Conservation (phyloP, 2,797 vertebrate species). For the Huso huso region DNA sequence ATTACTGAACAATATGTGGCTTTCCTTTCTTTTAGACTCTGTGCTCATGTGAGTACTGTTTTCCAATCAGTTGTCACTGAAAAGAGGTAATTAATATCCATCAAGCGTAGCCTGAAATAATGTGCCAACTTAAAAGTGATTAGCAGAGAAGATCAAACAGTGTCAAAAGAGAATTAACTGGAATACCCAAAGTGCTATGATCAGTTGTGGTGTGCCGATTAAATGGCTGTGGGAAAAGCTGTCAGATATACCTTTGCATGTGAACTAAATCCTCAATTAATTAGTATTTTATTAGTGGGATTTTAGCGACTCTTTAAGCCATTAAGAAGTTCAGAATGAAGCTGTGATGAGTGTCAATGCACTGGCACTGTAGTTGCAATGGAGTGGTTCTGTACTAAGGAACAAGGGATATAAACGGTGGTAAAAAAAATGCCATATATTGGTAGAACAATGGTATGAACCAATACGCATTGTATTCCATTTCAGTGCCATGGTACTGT, state of each 20-base stretch:
- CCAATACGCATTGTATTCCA: too few species aligned
- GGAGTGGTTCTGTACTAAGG: too few species aligned
- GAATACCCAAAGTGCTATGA: slow-evolving; percentile 12
- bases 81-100: slow-evolving; percentile 4
- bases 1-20: too few species aligned
- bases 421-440: too few species aligned
- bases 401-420: too few species aligned
- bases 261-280: slow-evolving; percentile 9
- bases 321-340: too few species aligned
- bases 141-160: slow-evolving; percentile 14
- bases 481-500: too few species aligned
- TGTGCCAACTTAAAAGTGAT: not conserved
- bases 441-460: too few species aligned
- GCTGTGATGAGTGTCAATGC: too few species aligned
- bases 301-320: too few species aligned
- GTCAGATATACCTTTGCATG: not conserved
- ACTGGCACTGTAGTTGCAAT: too few species aligned
- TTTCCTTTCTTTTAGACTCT: not conserved
- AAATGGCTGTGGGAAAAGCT: not conserved
- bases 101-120: slow-evolving; percentile 5
- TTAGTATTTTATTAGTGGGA: too few species aligned
- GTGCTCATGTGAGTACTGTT: not conserved
- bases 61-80: not conserved
- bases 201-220: slow-evolving; percentile 20
- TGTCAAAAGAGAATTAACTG: slow-evolving; percentile 17